phyloP scores from a whole-genome alignment of 2,888 invertebrate species.

The Heliconius hortense region DNA sequence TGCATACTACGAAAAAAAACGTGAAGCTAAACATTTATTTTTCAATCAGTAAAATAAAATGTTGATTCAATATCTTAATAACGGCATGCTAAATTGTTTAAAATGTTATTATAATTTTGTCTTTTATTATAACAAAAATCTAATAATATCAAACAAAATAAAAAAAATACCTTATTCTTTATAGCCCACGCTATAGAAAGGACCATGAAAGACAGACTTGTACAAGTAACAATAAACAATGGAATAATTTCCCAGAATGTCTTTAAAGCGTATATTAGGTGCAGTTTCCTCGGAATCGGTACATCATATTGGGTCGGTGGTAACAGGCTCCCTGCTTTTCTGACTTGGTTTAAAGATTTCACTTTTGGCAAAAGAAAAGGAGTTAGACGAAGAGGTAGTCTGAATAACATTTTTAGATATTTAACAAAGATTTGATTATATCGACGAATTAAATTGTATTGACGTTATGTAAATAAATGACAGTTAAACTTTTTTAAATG shows the following conservation, averaged over 20 bases:
- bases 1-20: too few species aligned
- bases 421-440: conserved; percentile 19
- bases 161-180: conserved; percentile 58
- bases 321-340: conserved; percentile 46
- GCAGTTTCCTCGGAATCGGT: conserved; percentile 54
- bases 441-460: background rate
- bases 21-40: too few species aligned
- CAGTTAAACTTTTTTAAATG: background rate
- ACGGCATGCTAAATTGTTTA: too few species aligned
- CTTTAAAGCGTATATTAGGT: conserved; percentile 50
- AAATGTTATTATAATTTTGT: too few species aligned
- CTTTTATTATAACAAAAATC: too few species aligned
- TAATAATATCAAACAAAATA: background rate
- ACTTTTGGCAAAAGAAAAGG: conserved; percentile 37
- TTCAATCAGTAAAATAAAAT: too few species aligned
- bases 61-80: too few species aligned
- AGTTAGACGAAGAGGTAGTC: conserved; percentile 33
- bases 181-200: conserved; percentile 52
- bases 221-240: conserved; percentile 52
- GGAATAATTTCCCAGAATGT: conserved; percentile 69
- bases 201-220: conserved; percentile 47
- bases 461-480: background rate
- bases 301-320: conserved; percentile 67
- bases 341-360: conserved; percentile 11
- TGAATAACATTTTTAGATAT: conserved; percentile 50